Percentiles rank a stretch among this genome's conserved stretches.
Conservation (phyloP, 2,888 invertebrate genomes). For the Amphipyra berbera region DNA sequence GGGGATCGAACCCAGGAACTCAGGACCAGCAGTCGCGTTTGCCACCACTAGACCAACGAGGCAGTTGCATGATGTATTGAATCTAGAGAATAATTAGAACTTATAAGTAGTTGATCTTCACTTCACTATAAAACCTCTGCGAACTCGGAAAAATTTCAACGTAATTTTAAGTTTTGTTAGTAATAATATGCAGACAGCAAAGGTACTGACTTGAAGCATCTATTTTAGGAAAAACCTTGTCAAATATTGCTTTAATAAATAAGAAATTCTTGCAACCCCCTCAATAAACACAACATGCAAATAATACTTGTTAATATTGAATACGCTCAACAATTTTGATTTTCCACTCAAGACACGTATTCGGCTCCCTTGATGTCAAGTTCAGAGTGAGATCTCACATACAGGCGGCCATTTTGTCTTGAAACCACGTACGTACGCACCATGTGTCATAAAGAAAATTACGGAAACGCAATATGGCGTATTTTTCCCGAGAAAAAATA, state of each 20-base stretch:
- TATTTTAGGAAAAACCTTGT: background rate
- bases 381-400: conserved; percentile 24
- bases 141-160: no score
- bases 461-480: background rate
- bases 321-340: background rate
- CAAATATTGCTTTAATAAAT: background rate
- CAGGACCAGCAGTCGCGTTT: no score
- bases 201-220: no score
- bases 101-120: no score
- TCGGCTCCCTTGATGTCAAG: conserved; percentile 10
- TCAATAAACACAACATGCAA: conserved; percentile 17
- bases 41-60: no score
- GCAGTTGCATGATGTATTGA: no score
- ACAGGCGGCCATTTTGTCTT: conserved; percentile 29
- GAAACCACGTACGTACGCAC: conserved; percentile 1
- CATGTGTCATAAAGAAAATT: conserved; percentile 13
- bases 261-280: background rate
- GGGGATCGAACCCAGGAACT: no score
- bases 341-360: background rate
- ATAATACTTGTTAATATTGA: conserved; percentile 12
- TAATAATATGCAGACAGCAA: no score
- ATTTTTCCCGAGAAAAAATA: background rate
- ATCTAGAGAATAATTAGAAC: no score
- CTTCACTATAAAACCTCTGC: no score
- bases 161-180: no score